Conservation (phyloP, 2,888 invertebrate species). For the Chaetogeoica ovagalla region DNA sequence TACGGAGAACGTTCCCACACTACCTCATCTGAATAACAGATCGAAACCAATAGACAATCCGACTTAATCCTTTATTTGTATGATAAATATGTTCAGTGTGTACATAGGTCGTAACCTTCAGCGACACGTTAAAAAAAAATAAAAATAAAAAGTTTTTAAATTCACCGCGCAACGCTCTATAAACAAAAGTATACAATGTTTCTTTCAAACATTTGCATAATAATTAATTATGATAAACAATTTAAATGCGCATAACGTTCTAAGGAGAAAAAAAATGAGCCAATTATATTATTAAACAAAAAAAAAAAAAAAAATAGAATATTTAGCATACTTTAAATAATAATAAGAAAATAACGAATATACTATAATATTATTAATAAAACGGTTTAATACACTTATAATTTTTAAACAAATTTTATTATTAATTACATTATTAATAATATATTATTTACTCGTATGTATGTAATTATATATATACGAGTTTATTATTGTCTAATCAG, state of each 20-base stretch:
- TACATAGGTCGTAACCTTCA: neutral
- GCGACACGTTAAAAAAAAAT: neutral
- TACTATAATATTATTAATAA: no score
- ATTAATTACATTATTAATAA: no score
- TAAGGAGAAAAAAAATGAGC: neutral
- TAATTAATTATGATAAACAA: slow-evolving; percentile 14
- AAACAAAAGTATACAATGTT: neutral
- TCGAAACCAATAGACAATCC: neutral
- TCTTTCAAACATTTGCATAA: neutral
- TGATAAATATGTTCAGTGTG: neutral
- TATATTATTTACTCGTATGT: no score
- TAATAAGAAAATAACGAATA: no score
- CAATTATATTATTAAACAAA: neutral
- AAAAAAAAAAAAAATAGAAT: neutral
- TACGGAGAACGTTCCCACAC: neutral
- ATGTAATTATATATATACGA: no score
- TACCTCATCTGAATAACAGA: neutral
- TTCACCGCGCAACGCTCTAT: neutral
- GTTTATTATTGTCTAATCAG: no score
- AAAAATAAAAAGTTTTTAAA: slow-evolving; percentile 7
- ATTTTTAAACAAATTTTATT: no score
- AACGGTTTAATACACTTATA: no score
- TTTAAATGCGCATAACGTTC: neutral
- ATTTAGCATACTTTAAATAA: neutral
- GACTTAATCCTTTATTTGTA: neutral